Evolutionary conservation across 2,113 vertebrate genomes (phyloP).

Genomic region (Desmodus rotundus): DNA sequence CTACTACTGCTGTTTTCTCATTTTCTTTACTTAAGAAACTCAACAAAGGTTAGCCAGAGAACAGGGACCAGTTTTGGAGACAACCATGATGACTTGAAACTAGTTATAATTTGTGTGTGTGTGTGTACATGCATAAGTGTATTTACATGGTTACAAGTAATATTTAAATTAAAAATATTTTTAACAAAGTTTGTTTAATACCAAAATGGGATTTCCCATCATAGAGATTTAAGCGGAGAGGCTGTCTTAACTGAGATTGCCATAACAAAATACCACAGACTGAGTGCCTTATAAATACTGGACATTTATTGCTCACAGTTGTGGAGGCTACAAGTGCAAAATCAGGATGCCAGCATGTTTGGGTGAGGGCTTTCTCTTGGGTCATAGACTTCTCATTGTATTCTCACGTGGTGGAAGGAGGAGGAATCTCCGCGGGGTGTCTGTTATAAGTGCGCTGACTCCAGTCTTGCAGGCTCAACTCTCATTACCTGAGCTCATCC

Average conservation of each 20-base stretch:
- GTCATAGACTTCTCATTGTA: too few relatives aligned
- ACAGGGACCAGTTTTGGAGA: neutral
- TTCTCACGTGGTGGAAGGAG: too few relatives aligned
- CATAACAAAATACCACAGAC: neutral
- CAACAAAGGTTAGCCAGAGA: neutral
- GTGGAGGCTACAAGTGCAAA: neutral
- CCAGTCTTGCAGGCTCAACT: neutral
- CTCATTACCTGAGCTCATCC: neutral
- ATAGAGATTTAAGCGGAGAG: neutral
- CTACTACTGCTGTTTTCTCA: neutral
- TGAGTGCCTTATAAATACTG: neutral
- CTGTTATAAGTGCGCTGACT: too few relatives aligned
- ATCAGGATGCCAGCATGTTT: neutral
- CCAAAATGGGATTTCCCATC: neutral
- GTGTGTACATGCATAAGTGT: neutral
- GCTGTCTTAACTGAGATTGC: neutral
- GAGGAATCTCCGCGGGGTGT: too few relatives aligned
- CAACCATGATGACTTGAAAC: neutral
- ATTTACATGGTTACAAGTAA: neutral
- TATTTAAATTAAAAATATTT: neutral
- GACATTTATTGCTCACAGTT: neutral
- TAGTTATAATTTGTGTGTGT: neutral
- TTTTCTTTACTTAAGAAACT: conserved; percentile 4
- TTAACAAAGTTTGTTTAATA: neutral
- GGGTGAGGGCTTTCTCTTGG: too few relatives aligned